Percentiles rank a stretch among this genome's conserved stretches.
Evolutionary conservation across 2,797 vertebrate species (phyloP).

Genomic region (Pipistrellus pipistrellus): DNA sequence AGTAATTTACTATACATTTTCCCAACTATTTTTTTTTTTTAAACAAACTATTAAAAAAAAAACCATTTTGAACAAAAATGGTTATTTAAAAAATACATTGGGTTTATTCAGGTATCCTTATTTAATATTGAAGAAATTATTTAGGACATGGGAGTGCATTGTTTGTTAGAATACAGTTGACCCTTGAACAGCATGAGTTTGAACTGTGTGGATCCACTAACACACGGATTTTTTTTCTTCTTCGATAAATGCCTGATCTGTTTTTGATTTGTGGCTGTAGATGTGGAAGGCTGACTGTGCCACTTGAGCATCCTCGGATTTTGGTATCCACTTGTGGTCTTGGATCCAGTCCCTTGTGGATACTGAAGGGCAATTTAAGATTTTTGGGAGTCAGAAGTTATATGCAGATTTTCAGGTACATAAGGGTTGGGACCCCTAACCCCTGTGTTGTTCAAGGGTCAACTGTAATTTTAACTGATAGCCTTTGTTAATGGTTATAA

Average conservation of each 20-base stretch:
- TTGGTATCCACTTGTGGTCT: background rate
- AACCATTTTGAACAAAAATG: background rate
- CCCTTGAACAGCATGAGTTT: background rate
- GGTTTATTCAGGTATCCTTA: background rate
- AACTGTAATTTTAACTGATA: constrained; percentile 27
- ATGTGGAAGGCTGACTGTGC: background rate
- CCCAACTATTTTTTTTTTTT: background rate
- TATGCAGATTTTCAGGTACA: background rate
- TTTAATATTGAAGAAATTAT: constrained; percentile 30
- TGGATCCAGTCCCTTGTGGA: background rate
- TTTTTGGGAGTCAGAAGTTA: background rate
- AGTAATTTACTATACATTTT: constrained; percentile 53
- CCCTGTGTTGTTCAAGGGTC: background rate
- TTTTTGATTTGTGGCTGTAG: background rate
- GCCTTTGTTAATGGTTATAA: constrained; percentile 50
- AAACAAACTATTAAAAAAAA: background rate
- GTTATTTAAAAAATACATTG: constrained; percentile 15
- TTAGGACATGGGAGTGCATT: constrained; percentile 38
- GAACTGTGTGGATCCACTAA: background rate
- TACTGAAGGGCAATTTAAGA: background rate
- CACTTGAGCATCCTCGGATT: background rate
- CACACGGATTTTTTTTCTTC: background rate
- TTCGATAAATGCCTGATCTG: background rate
- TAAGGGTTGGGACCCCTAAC: background rate
- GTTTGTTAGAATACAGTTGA: constrained; percentile 1